Percentiles rank a stretch among this genome's conserved stretches.
Conservation (phyloP, 2,113 vertebrate genomes). For the Pycnonotus jocosus region DNA sequence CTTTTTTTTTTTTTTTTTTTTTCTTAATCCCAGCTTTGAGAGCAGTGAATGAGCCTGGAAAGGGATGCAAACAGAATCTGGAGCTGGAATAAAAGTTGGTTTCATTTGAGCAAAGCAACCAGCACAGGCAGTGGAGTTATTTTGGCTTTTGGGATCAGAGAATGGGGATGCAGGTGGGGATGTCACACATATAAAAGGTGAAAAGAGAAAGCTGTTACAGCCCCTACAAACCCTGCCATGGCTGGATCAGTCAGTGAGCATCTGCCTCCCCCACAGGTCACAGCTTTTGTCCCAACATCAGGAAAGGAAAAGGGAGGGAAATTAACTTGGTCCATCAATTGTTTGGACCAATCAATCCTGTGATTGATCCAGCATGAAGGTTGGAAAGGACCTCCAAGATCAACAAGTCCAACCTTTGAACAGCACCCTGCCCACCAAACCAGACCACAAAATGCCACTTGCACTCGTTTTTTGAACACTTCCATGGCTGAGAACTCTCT, state of each 20-base stretch:
- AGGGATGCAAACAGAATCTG: not conserved
- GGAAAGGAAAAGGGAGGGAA: not conserved
- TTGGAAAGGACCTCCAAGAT: not conserved
- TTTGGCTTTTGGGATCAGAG: not conserved
- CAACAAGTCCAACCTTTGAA: not conserved
- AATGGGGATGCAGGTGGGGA: not conserved
- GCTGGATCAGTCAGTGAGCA: not conserved
- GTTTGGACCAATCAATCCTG: too few relatives aligned
- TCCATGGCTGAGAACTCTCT: not conserved
- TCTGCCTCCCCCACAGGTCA: not conserved
- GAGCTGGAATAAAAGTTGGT: not conserved
- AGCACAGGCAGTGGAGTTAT: accelerated
- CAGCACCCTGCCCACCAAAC: not conserved
- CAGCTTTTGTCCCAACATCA: not conserved
- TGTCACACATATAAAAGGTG: not conserved
- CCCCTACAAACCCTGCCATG: not conserved
- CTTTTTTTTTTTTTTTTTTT: not conserved
- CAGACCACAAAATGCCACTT: accelerated
- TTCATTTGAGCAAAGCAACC: not conserved
- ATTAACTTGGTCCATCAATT: too few relatives aligned
- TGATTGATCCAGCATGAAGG: not conserved
- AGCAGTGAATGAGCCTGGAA: not conserved
- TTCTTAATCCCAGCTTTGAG: not conserved
- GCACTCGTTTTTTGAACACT: accelerated
- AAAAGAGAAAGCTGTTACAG: not conserved